Percentiles rank a stretch among this genome's conserved stretches.
phyloP scores from a whole-genome alignment of 2,888 invertebrate genomes.

The Lasiommata megera region DNA sequence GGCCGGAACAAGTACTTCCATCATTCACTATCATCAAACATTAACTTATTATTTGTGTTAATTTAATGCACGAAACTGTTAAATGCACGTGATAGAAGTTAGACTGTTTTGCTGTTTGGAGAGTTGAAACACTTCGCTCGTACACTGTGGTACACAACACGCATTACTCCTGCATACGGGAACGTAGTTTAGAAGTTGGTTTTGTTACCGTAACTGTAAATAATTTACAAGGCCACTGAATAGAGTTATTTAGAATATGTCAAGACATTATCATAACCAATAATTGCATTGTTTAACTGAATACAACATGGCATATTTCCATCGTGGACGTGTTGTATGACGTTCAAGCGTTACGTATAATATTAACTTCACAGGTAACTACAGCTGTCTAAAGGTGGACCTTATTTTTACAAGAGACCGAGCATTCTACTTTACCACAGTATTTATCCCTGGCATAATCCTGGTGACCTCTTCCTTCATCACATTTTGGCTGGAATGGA shows the following conservation, averaged over 20 bases:
- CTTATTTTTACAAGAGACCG: conserved; percentile 93
- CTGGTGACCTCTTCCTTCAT: conserved; percentile 93
- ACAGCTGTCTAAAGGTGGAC: conserved; percentile 93
- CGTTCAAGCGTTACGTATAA: conserved; percentile 50
- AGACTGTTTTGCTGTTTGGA: conserved; percentile 38
- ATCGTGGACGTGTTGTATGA: conserved; percentile 27
- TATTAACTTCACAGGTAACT: conserved; percentile 87
- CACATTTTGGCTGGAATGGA: conserved; percentile 96
- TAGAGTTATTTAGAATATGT: conserved; percentile 76
- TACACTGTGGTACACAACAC: conserved; percentile 64
- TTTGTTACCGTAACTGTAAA: conserved; percentile 54
- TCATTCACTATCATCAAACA: conserved; percentile 41
- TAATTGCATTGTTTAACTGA: conserved; percentile 39
- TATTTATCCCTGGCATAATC: conserved; percentile 94
- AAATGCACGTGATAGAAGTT: conserved; percentile 42
- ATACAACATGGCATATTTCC: conserved; percentile 23
- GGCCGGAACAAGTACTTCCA: conserved; percentile 33
- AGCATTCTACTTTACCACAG: conserved; percentile 95
- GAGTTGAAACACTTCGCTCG: conserved; percentile 33
- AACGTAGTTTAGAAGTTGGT: conserved; percentile 58
- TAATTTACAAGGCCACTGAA: conserved; percentile 78
- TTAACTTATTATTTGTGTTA: conserved; percentile 38
- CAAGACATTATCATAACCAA: conserved; percentile 37
- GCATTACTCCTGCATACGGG: conserved; percentile 79
- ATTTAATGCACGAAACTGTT: conserved; percentile 40